Evolutionary conservation across 2,888 invertebrate species (phyloP), one percentile per base, ranked within the genome.

Genomic region (Amiota mariae): DNA sequence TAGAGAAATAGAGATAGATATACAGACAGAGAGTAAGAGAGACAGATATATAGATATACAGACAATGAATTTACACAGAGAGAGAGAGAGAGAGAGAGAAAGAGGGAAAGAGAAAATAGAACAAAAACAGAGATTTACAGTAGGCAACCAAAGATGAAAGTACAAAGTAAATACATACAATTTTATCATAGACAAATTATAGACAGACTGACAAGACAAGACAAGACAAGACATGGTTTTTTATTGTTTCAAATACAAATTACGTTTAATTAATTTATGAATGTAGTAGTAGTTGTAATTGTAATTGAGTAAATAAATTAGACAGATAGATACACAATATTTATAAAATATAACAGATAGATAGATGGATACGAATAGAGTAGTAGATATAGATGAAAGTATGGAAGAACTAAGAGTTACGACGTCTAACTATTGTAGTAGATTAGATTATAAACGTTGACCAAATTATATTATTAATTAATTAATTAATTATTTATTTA

Each of bases 251-350:
- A 36, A 36, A 36, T 36, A 6, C 36, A 36, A 36, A 36, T 36
- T 36, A 36, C 6, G 36, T 36, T 36, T 36, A 36, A 36, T 36
- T 36, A 36, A 36, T 36, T 36, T 36, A 36, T 36, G 36, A 36
- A 36, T 36, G 36, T 51, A 51, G 54, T 51, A 51, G 54, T 51
- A 51, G 6, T 51, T 36, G 36, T 51, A 51, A 12, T 51, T 8
- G 54, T 51, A 51, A n/a, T 51, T 51, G 20, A 59, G 20, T 59
- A 59, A 18, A 11, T 48, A 66, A 12, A 9, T 13, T 63, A n/a
- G 63, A 63, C 63, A 63, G 63, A 63, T 24, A 63, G 63, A 63
- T 54, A 54, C 13, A 54, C 54, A 54, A 82, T 74, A 76, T 47
- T 75, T 74, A 68, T 72, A 24, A 54, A 70, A 36, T 2, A 36